Conservation (phyloP, 92 coral and sea anemone species). For the Anthopleura xanthogrammica region DNA sequence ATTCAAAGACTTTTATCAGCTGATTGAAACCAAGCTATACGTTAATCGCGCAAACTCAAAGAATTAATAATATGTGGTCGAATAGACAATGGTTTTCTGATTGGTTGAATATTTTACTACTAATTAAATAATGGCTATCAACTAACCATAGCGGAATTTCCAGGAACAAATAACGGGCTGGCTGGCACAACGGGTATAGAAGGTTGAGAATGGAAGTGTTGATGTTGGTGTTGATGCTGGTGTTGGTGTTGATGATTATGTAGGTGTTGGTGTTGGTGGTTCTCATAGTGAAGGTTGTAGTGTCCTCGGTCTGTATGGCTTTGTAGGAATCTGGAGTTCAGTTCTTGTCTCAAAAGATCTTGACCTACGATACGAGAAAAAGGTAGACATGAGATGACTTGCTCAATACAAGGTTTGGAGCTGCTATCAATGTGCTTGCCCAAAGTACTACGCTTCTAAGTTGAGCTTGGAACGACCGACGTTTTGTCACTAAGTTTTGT, state of each 20-base stretch:
- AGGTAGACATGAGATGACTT: background rate
- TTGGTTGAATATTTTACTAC: too few species aligned
- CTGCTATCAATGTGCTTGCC: background rate
- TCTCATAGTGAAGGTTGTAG: slow-evolving; percentile 80
- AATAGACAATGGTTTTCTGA: background rate
- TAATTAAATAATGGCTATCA: background rate
- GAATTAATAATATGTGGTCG: too few species aligned
- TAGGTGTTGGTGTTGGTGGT: slow-evolving; percentile 93
- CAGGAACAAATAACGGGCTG: slow-evolving; percentile 56
- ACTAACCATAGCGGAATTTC: slow-evolving; percentile 69
- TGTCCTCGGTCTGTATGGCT: slow-evolving; percentile 84
- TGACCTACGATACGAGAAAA: slow-evolving; percentile 64
- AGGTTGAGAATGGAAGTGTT: slow-evolving; percentile 82
- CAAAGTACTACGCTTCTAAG: too few species aligned
- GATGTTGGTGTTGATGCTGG: slow-evolving; percentile 85
- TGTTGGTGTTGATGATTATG: slow-evolving; percentile 54
- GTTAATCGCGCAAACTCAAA: too few species aligned
- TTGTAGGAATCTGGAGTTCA: slow-evolving; percentile 85
- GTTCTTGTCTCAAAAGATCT: slow-evolving; percentile 81
- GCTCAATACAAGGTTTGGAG: background rate
- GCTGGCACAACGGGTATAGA: slow-evolving; percentile 54
- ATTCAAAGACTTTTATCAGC: too few species aligned
- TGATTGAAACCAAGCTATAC: too few species aligned
- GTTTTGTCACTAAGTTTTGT: too few species aligned
- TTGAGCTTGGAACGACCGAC: too few species aligned